Evolutionary conservation across 2,113 vertebrate species (phyloP).

Genomic region (Sapajus apella): DNA sequence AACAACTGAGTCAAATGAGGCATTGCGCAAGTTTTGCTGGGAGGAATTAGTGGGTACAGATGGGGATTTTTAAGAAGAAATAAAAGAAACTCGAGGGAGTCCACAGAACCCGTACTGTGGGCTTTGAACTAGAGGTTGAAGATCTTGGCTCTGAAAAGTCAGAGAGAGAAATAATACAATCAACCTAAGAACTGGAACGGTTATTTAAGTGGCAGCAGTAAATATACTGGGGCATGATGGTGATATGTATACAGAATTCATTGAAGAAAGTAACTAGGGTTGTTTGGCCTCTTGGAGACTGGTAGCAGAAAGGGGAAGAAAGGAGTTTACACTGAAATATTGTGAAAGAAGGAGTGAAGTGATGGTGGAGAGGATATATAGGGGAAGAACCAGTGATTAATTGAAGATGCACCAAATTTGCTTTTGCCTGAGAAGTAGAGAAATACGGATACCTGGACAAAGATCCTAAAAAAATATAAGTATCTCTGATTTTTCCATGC

Average conservation of each 20-base stretch:
- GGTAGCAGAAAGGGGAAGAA: constrained; percentile 19
- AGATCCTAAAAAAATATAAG: neutral
- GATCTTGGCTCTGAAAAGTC: neutral
- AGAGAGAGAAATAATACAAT: neutral
- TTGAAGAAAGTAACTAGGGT: neutral
- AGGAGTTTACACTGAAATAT: neutral
- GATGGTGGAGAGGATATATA: neutral
- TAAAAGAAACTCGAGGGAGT: neutral
- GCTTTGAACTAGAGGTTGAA: neutral
- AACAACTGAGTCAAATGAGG: neutral
- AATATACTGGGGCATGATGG: neutral
- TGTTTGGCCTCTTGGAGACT: neutral
- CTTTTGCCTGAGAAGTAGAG: constrained; percentile 2
- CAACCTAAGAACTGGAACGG: neutral
- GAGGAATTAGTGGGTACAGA: neutral
- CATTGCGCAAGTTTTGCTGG: neutral
- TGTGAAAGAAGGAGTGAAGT: neutral
- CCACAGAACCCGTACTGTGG: neutral
- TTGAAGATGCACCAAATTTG: neutral
- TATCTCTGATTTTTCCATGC: neutral
- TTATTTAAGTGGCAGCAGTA: neutral
- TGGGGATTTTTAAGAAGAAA: constrained; percentile 12
- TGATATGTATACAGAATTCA: neutral
- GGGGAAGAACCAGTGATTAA: neutral
- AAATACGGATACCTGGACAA: neutral